phyloP scores from a whole-genome alignment of 2,113 vertebrate genomes.

The Bungarus multicinctus region DNA sequence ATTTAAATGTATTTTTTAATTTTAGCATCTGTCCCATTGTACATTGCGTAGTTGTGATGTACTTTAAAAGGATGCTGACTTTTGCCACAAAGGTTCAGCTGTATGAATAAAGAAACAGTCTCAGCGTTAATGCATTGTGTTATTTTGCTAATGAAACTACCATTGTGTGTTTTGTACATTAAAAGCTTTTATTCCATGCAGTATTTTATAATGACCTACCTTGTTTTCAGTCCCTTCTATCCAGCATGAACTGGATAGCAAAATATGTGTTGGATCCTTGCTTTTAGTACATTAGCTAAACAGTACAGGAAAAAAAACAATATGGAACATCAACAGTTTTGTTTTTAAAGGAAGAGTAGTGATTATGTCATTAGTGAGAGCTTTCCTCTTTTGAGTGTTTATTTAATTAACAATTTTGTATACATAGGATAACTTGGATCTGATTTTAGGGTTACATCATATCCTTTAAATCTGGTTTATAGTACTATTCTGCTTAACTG shows the following conservation, averaged over 20 bases:
- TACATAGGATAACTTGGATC: background rate
- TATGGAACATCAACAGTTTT: background rate
- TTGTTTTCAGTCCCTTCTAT: background rate
- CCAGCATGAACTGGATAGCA: background rate
- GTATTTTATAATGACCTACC: background rate
- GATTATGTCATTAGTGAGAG: background rate
- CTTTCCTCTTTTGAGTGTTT: background rate
- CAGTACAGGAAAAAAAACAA: background rate
- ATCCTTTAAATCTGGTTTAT: background rate
- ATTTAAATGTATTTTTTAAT: background rate
- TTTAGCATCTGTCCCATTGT: background rate
- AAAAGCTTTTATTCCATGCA: background rate
- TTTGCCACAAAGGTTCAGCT: background rate
- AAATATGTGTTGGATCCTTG: background rate
- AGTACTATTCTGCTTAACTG: background rate
- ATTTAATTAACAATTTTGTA: background rate
- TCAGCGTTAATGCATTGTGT: background rate
- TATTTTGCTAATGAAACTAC: background rate
- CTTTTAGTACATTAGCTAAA: background rate
- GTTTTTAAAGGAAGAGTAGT: background rate
- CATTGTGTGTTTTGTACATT: background rate
- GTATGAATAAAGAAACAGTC: background rate
- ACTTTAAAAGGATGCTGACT: background rate
- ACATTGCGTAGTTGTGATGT: background rate
- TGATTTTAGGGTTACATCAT: background rate